Percentiles rank a stretch among this genome's conserved stretches.
Evolutionary conservation across 2,888 invertebrate species (phyloP).

Genomic region (Rotaria macrura): DNA sequence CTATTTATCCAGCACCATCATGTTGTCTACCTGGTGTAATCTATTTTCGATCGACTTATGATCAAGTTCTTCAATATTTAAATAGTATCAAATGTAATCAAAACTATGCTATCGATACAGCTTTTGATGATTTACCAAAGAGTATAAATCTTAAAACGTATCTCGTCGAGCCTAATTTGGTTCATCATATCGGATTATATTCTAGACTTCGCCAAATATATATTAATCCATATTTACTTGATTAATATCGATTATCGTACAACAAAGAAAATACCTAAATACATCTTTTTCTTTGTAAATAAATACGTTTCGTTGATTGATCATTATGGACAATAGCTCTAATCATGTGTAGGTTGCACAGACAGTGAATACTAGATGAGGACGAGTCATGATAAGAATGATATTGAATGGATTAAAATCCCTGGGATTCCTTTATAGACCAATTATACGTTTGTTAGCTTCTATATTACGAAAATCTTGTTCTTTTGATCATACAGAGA

Average conservation of each 20-base stretch:
- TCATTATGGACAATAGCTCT: too few relatives aligned
- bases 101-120: slow-evolving; percentile 12
- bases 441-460: too few relatives aligned
- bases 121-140: not conserved
- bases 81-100: not conserved
- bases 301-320: too few relatives aligned
- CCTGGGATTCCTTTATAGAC: too few relatives aligned
- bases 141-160: not conserved
- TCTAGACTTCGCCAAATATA: not conserved
- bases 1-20: not conserved
- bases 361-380: too few relatives aligned
- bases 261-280: not conserved
- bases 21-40: slow-evolving; percentile 2
- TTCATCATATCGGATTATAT: slow-evolving; percentile 15
- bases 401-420: too few relatives aligned
- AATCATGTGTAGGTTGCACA: too few relatives aligned
- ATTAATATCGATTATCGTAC: not conserved
- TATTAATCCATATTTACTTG: slow-evolving; percentile 10
- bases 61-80: not conserved
- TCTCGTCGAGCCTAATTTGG: not conserved
- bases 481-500: too few relatives aligned
- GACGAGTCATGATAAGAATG: too few relatives aligned
- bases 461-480: too few relatives aligned
- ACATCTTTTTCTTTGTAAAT: not conserved
- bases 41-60: not conserved